Conservation (phyloP, 2,888 invertebrate species). For the Pammene aurita region DNA sequence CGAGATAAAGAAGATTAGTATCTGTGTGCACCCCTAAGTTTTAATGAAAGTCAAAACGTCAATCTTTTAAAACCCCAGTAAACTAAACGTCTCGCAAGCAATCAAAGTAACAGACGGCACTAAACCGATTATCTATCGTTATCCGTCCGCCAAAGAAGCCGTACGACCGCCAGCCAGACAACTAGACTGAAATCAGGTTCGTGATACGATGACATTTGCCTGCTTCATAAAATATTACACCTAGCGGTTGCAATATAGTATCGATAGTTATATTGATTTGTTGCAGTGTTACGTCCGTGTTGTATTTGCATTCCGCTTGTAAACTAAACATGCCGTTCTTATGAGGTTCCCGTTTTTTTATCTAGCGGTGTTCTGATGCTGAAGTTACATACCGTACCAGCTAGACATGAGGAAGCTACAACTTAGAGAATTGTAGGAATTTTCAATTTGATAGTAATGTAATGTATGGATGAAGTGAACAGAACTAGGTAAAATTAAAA, state of each 20-base stretch:
- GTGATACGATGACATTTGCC: conserved; percentile 25
- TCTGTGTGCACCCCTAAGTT: not conserved
- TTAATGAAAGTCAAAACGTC: conserved; percentile 16
- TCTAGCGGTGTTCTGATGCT: not conserved
- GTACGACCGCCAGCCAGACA: conserved; percentile 11
- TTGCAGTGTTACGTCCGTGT: conserved; percentile 1
- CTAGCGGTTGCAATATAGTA: conserved; percentile 4
- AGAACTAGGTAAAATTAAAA: too few relatives aligned
- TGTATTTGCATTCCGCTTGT: conserved; percentile 12
- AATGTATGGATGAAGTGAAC: not conserved
- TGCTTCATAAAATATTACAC: conserved; percentile 26
- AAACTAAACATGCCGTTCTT: conserved; percentile 1
- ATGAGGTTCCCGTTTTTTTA: not conserved
- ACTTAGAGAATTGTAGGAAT: not conserved
- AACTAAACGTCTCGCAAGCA: not conserved
- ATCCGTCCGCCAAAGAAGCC: conserved; percentile 28
- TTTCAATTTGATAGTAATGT: not conserved
- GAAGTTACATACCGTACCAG: not conserved
- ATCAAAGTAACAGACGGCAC: conserved; percentile 18
- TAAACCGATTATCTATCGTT: conserved; percentile 35
- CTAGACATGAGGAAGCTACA: not conserved
- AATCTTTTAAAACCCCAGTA: conserved; percentile 3
- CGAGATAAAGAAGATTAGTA: not conserved
- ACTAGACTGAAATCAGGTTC: conserved; percentile 24
- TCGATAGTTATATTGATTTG: conserved; percentile 11